phyloP scores from a whole-genome alignment of 1,140 invertebrate species.

The Euwallacea fornicatus region DNA sequence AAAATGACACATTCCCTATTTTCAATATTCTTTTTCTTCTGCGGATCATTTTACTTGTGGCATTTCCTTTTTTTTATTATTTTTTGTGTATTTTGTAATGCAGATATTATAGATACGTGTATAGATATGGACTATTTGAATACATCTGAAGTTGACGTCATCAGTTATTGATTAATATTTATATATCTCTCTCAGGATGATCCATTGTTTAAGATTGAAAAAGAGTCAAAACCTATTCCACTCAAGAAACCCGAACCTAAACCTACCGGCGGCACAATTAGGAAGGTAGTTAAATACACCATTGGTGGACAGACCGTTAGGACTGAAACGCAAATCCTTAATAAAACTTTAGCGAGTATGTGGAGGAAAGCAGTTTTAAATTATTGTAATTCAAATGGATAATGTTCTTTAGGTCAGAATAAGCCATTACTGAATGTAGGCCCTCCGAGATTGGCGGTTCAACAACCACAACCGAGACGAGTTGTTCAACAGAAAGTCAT shows the following conservation, averaged over 20 bases:
- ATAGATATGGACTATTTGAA: too few relatives aligned
- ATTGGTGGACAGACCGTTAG: background rate
- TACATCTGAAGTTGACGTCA: too few relatives aligned
- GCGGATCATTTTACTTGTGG: background rate
- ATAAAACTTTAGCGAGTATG: background rate
- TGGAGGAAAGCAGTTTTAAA: background rate
- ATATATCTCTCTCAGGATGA: background rate
- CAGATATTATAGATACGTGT: too few relatives aligned
- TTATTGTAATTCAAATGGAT: background rate
- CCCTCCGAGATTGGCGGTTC: background rate
- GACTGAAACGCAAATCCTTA: background rate
- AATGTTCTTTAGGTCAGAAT: slow-evolving; percentile 1
- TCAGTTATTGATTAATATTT: too few relatives aligned
- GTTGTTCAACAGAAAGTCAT: slow-evolving; percentile 30
- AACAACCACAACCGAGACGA: slow-evolving; percentile 14
- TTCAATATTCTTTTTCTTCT: background rate
- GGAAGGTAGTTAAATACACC: slow-evolving; percentile 25
- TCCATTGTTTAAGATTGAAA: background rate
- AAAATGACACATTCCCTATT: background rate
- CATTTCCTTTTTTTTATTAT: background rate
- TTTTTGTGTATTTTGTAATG: background rate
- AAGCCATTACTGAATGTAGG: background rate
- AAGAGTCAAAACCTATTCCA: background rate
- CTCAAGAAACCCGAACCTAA: background rate
- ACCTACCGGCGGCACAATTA: background rate